A percentile compares a stretch with the other conserved stretches of the same genome.
Conservation (phyloP, 2,797 vertebrate genomes). For the Eupleurogrammus muticus region DNA sequence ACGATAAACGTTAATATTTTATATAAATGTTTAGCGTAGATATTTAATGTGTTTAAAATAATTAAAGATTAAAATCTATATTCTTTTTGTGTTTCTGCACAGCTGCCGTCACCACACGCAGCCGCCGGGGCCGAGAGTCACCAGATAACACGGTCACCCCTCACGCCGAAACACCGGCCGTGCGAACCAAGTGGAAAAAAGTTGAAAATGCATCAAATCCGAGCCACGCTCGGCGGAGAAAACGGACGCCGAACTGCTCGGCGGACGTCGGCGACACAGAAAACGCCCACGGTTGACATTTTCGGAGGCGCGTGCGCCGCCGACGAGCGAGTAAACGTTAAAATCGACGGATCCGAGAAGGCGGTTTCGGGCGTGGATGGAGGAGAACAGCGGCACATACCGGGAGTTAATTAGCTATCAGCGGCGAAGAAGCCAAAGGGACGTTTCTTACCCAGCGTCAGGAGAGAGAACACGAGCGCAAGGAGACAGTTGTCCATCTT, state of each 20-base stretch:
- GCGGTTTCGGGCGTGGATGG: neutral
- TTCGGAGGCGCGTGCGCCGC: accelerated
- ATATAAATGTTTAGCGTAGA: no score
- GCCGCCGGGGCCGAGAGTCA: no score
- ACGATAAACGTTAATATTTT: no score
- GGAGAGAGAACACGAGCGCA: conserved; percentile 32
- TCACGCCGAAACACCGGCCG: neutral
- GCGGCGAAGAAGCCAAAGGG: conserved; percentile 29
- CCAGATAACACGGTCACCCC: no score
- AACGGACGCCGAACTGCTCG: conserved; percentile 2
- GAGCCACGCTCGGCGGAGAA: accelerated
- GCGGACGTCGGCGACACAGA: accelerated
- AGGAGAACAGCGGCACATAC: neutral
- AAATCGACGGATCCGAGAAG: conserved; percentile 5
- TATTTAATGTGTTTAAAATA: no score
- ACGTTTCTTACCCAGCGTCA: conserved; percentile 66
- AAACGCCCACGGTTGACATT: accelerated
- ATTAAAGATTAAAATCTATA: no score
- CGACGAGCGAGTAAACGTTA: accelerated
- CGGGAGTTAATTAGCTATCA: conserved; percentile 59
- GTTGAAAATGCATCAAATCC: accelerated
- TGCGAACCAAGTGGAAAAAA: neutral
- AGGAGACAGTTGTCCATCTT: conserved; percentile 47
- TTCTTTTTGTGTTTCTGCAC: no score
- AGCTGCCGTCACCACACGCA: no score